Evolutionary conservation across 30 jellyfish, hydroid and myxozoan species (phyloP).

Genomic region (Morbakka virulenta): DNA sequence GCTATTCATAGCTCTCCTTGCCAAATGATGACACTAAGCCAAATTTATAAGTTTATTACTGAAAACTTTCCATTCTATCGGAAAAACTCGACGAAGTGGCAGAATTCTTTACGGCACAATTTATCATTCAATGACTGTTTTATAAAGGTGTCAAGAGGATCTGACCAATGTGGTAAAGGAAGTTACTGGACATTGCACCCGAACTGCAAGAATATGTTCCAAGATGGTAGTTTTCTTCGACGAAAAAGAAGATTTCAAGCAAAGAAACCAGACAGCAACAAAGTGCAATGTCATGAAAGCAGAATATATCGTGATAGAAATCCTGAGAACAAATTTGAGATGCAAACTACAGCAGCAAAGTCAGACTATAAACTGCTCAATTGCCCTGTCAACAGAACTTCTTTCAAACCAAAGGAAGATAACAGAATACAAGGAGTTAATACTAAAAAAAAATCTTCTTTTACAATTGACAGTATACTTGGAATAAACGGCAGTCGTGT

Average conservation of each 20-base stretch:
- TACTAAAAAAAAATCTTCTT: background rate
- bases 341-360: background rate
- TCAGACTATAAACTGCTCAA: background rate
- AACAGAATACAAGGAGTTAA: background rate
- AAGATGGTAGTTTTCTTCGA: constrained; percentile 88
- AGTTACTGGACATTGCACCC: constrained; percentile 95
- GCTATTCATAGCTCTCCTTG: constrained; percentile 91
- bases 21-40: constrained; percentile 93
- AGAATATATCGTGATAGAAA: background rate
- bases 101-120: constrained; percentile 90
- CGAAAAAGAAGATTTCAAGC: constrained; percentile 84
- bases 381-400: background rate
- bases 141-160: constrained; percentile 85
- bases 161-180: constrained; percentile 97
- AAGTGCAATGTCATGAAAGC: background rate
- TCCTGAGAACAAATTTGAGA: no score
- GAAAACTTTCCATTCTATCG: constrained; percentile 93
- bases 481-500: background rate
- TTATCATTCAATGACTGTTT: constrained; percentile 94
- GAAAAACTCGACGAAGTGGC: constrained; percentile 89
- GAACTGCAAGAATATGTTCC: constrained; percentile 89
- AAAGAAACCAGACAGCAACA: constrained; percentile 32
- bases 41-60: constrained; percentile 79
- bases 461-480: background rate
- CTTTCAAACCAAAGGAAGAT: background rate